Evolutionary conservation across 2,797 vertebrate genomes (phyloP), one percentile per base, ranked within the genome.

Genomic region (Carduelis carduelis): DNA sequence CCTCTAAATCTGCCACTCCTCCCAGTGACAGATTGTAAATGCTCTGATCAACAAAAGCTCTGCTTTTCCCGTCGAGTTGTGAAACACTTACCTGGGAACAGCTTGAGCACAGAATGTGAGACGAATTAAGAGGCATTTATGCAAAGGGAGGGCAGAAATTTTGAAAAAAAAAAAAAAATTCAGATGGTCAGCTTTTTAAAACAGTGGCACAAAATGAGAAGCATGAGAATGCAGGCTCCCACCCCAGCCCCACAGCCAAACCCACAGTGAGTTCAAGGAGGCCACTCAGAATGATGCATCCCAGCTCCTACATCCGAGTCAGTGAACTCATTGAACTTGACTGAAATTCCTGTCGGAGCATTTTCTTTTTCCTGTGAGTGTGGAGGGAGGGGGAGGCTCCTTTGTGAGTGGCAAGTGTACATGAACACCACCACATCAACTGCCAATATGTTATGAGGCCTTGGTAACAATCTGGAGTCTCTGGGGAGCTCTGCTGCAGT

Each of bases 401-500:
- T 97, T 97, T 96, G 97, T 99, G 99, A 99, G 98, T 99, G 99
- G 98, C 99, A 99, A 99, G 99, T 98, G 98, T 98, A 98, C 98
- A 98, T 86, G 98, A 98, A 98, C 98, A 98, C 98, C 98, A 98
- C 98, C 98, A 97, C 98, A 98, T 99, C 99, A 99, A 98, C 99
- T 99, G 99, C 99, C 99, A 99, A 99, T 99, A 99, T 98, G 99
- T 99, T 99, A 98, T 98, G 98, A 98, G 98, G 98, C 98, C 98
- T 98, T 98, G 98, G 99, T 99, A 99, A 99, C 99, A 99, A 99
- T 98, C 99, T 98, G 96, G 97, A 98, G 99, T 99, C 99, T 98
- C 99, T 65, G 93, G 99, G 99, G 99, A 99, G 98, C 98, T 97
- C 98, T 98, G 98, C 98, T 96, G 98, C 99, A 98, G 98, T 98